phyloP scores from a whole-genome alignment of 2,888 invertebrate species.

The Phortica okadai region DNA sequence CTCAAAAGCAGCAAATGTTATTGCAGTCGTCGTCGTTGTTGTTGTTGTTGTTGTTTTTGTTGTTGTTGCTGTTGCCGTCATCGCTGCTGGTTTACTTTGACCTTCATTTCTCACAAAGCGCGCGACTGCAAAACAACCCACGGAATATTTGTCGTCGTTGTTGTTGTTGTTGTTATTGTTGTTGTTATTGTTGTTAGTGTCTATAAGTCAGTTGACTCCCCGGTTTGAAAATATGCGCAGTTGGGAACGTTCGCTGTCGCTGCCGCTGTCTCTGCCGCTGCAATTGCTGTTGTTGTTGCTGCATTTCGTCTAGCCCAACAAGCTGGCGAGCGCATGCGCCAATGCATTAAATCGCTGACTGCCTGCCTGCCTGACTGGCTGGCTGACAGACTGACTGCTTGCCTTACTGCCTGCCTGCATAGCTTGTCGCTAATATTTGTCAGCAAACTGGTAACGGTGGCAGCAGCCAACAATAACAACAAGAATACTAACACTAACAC shows the following conservation, averaged over 20 bases:
- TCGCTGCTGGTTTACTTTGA: slow-evolving; percentile 46
- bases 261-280: not conserved
- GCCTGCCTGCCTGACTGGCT: not conserved
- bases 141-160: slow-evolving; percentile 35
- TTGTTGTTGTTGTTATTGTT: not conserved
- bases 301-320: not conserved
- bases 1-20: slow-evolving; percentile 32
- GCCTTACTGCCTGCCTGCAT: not conserved
- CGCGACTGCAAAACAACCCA: slow-evolving; percentile 51
- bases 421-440: slow-evolving; percentile 45
- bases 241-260: slow-evolving; percentile 8
- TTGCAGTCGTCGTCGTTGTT: slow-evolving; percentile 34
- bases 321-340: slow-evolving; percentile 25
- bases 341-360: slow-evolving; percentile 12
- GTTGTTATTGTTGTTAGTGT: not conserved
- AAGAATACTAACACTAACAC: not conserved
- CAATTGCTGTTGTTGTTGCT: not conserved
- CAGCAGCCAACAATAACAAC: slow-evolving; percentile 42
- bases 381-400: slow-evolving; percentile 6
- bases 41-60: slow-evolving; percentile 12
- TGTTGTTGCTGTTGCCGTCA: slow-evolving; percentile 6
- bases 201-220: slow-evolving; percentile 5
- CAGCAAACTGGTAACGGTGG: slow-evolving; percentile 54
- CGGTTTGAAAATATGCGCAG: slow-evolving; percentile 30
- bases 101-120: slow-evolving; percentile 63